phyloP scores from a whole-genome alignment of 2,888 invertebrate species.

The Mellilla xanthometata region DNA sequence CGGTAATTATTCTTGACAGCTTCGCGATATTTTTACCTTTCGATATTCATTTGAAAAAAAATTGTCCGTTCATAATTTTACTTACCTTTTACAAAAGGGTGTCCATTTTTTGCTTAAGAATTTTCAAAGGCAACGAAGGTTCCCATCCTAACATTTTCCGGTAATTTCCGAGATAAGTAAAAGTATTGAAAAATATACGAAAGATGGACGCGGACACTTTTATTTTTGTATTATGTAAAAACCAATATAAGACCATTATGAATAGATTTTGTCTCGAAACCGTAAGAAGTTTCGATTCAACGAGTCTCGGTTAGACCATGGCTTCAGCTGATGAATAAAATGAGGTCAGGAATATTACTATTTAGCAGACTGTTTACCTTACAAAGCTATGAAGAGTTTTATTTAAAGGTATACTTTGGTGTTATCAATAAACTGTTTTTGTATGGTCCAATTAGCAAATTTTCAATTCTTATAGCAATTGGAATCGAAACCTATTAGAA shows the following conservation, averaged over 20 bases:
- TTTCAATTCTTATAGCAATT: no score
- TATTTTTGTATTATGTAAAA: conserved; percentile 33
- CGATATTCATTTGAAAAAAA: conserved; percentile 18
- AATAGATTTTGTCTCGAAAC: conserved; percentile 36
- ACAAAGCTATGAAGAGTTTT: no score
- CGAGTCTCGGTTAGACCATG: no score
- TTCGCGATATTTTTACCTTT: conserved; percentile 11
- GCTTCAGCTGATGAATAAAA: no score
- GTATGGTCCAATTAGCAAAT: no score
- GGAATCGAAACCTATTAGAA: no score
- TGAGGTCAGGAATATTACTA: no score
- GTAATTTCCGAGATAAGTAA: conserved; percentile 17
- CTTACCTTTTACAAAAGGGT: conserved; percentile 15
- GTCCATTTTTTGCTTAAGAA: conserved; percentile 16
- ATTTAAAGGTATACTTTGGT: no score
- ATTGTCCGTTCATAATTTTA: conserved; percentile 8
- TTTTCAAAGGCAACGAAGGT: conserved; percentile 14
- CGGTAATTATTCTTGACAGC: conserved; percentile 19
- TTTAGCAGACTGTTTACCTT: no score
- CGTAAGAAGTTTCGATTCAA: conserved; percentile 43
- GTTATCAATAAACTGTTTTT: no score
- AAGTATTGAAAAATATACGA: conserved; percentile 24
- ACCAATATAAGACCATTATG: conserved; percentile 40
- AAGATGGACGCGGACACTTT: conserved; percentile 20
- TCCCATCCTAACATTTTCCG: conserved; percentile 19